Conservation (phyloP, 2,797 vertebrate species). For the Catharus ustulatus region DNA sequence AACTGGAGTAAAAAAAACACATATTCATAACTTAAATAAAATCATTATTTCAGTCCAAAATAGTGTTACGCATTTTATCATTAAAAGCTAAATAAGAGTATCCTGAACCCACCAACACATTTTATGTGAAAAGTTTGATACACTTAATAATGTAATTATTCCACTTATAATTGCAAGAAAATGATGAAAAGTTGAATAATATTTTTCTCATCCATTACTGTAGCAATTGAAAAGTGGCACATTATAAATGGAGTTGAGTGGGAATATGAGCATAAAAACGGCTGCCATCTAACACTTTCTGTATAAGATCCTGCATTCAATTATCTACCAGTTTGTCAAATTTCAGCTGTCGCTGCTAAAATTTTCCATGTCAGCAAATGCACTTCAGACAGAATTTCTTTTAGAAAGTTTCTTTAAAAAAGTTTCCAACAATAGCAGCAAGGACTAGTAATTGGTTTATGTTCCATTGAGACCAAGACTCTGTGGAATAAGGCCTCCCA, state of each 20-base stretch:
- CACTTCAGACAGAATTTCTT: not conserved
- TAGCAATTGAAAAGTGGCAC: not conserved
- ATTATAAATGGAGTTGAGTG: not conserved
- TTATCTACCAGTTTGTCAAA: constrained; percentile 20
- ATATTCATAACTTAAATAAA: not conserved
- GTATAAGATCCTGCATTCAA: not conserved
- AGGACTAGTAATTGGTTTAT: not conserved
- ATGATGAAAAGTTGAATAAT: not conserved
- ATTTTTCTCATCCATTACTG: not conserved
- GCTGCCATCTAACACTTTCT: not conserved
- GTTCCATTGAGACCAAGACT: not conserved
- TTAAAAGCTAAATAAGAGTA: not conserved
- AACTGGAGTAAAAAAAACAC: not conserved
- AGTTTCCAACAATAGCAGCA: not conserved
- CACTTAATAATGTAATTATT: not conserved
- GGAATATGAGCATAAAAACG: not conserved
- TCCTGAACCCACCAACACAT: not conserved
- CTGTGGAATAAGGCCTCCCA: not conserved
- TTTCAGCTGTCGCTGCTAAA: constrained; percentile 21
- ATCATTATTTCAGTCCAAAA: not conserved
- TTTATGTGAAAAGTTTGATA: not conserved
- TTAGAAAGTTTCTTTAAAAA: not conserved
- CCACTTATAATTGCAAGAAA: not conserved
- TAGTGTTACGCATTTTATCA: not conserved
- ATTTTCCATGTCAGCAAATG: not conserved